A percentile compares a stretch with the other conserved stretches of the same genome.
Evolutionary conservation across 2,888 invertebrate species (phyloP).

Genomic region (Halocaridina rubra): DNA sequence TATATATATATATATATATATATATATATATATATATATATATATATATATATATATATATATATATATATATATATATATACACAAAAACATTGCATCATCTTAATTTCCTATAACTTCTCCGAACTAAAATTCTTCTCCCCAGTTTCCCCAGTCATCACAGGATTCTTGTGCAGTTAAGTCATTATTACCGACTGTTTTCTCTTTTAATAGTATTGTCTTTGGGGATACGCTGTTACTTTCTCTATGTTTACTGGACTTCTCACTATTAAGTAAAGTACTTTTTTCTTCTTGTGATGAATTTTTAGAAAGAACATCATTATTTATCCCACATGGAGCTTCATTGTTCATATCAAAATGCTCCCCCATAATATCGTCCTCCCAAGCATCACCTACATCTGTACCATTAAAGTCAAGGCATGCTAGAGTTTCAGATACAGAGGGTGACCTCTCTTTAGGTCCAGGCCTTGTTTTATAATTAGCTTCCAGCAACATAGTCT

Average conservation of each 20-base stretch:
- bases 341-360: neutral
- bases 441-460: neutral
- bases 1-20: no score
- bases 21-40: no score
- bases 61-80: no score
- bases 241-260: neutral
- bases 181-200: neutral
- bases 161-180: neutral
- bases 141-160: constrained; percentile 43
- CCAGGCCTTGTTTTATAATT: neutral
- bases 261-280: no score
- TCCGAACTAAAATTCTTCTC: constrained; percentile 28
- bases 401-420: constrained; percentile 10
- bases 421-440: constrained; percentile 39
- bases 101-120: neutral
- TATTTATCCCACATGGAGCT: neutral
- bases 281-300: neutral
- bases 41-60: no score
- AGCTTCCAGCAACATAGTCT: constrained; percentile 51
- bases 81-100: no score
- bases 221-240: neutral
- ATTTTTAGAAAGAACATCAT: neutral
- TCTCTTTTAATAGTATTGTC: neutral
- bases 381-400: constrained; percentile 16
- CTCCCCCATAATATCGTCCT: constrained; percentile 29